Evolutionary conservation across 1,140 invertebrate genomes (phyloP), one percentile per base, ranked within the genome.

Genomic region (Choristoneura fumiferana): DNA sequence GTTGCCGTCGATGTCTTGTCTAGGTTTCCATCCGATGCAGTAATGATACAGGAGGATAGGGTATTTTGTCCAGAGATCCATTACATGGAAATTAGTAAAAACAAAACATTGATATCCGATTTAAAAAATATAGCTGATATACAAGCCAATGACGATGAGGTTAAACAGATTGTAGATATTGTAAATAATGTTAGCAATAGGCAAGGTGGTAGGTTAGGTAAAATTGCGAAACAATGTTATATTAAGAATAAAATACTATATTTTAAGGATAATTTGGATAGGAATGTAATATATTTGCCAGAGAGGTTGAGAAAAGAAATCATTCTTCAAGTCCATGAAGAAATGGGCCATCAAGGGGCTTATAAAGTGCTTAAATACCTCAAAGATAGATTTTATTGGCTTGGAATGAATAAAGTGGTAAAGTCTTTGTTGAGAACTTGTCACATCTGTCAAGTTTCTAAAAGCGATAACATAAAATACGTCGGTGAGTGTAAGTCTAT

Each of bases 261-360:
- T 43, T 43, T 15, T 43, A 43, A 8, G 39, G 12, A 40, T 40
- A 14, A 33, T 34, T 12, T 3, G 8, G 40, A 33, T 8, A 58
- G 9, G 13, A 12, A 52, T 33, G 54, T 67, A 1, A 10, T 60
- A 36, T 63, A 58, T 57, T 56, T 66, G 43, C 58, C 63, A 0
- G 8, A 45, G 8, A n/a, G 5, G 0, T 37, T 69, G 22, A 49
- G 52, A 35, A 34, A 36, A 52, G 37, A 57, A 6, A n/a, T 72
- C 18, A 55, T 67, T 43, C 18, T 29, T 10, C 57, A 67, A 15
- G 43, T 64, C 8, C 81, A 82, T 43, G 9, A 45, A 18, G 69
- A 71, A 54, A 71, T 73, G 52, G 79, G 76, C 0, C 81, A 84
- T 65, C 71, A 72, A 6, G 76, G 78, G 1, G 45, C 61, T 3